phyloP scores from a whole-genome alignment of 2,888 invertebrate species.

The Pollenia amentaria region DNA sequence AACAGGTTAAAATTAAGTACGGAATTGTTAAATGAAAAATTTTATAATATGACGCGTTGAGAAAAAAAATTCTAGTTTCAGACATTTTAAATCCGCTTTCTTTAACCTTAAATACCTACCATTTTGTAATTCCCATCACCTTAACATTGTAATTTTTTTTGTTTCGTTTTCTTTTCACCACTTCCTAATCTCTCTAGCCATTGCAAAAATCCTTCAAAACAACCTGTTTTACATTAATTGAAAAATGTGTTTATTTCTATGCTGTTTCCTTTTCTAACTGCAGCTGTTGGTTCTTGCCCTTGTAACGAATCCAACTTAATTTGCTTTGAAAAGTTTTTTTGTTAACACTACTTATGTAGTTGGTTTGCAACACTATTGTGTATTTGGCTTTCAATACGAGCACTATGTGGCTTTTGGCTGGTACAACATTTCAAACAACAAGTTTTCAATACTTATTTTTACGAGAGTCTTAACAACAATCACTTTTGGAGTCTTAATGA shows the following conservation, averaged over 20 bases:
- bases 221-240: slow-evolving; percentile 33
- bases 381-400: slow-evolving; percentile 31
- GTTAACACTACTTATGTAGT: slow-evolving; percentile 50
- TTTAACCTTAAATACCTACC: neutral
- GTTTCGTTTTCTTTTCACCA: neutral
- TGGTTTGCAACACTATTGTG: slow-evolving; percentile 35
- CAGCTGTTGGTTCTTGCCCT: slow-evolving; percentile 6
- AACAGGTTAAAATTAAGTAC: slow-evolving; percentile 5
- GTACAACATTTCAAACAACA: slow-evolving; percentile 12
- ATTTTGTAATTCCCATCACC: neutral
- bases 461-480: slow-evolving; percentile 47
- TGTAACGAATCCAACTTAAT: slow-evolving; percentile 31
- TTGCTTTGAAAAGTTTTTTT: slow-evolving; percentile 40
- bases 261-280: neutral
- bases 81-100: neutral
- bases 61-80: neutral
- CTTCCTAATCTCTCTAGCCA: slow-evolving; percentile 2
- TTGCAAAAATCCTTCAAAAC: neutral
- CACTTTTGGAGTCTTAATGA: slow-evolving; percentile 42
- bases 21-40: neutral
- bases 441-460: slow-evolving; percentile 42
- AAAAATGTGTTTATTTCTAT: slow-evolving; percentile 15
- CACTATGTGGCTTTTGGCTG: slow-evolving; percentile 52
- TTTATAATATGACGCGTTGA: neutral
- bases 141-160: no score